A percentile compares a stretch with the other conserved stretches of the same genome.
phyloP scores from a whole-genome alignment of 2,888 invertebrate species.

The Acleris emargana region DNA sequence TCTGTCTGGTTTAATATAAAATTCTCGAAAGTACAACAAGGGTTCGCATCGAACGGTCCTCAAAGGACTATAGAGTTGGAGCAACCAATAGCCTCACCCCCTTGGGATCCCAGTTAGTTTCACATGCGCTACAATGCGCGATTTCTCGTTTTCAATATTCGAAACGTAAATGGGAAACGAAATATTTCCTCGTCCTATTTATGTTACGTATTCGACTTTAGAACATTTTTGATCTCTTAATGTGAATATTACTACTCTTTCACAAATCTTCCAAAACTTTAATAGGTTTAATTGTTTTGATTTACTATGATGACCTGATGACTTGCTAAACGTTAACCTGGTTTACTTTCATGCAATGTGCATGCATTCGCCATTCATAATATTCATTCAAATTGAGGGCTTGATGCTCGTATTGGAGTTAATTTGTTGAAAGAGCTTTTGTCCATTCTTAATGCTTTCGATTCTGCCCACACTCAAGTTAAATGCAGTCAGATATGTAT shows the following conservation, averaged over 20 bases:
- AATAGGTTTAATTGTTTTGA: neutral
- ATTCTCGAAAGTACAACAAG: neutral
- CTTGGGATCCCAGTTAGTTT: constrained; percentile 46
- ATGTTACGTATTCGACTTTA: constrained; percentile 14
- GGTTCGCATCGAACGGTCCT: neutral
- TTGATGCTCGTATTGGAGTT: constrained; percentile 4
- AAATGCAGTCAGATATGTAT: constrained; percentile 57
- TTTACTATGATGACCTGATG: constrained; percentile 3
- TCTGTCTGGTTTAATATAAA: neutral
- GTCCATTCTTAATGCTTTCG: constrained; percentile 16
- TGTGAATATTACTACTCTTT: neutral
- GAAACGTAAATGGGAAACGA: constrained; percentile 31
- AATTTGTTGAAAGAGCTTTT: constrained; percentile 7
- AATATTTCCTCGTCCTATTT: constrained; percentile 18
- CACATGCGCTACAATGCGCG: constrained; percentile 38
- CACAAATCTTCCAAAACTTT: no score
- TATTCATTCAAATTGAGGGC: constrained; percentile 7
- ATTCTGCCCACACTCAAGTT: constrained; percentile 50
- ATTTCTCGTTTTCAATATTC: constrained; percentile 37
- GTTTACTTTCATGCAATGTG: constrained; percentile 1
- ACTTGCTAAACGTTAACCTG: constrained; percentile 1
- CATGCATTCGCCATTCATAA: constrained; percentile 5
- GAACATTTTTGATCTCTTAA: neutral
- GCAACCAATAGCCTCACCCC: constrained; percentile 35
- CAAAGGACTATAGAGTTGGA: constrained; percentile 17